Conservation (phyloP, 37 sponge, comb jelly and placozoan species). For the Hexactinellida sp. region DNA sequence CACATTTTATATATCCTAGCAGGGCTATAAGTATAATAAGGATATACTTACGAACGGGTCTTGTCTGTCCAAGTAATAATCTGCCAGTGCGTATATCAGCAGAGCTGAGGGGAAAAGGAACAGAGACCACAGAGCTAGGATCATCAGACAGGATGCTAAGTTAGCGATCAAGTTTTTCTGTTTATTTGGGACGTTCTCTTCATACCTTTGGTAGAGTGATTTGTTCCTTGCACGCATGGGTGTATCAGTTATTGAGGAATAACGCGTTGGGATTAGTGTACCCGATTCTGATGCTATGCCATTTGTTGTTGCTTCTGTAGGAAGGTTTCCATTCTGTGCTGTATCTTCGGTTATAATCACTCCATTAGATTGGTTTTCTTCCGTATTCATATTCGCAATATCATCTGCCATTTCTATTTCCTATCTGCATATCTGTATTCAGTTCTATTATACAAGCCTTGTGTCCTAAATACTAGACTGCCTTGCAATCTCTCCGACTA, state of each 20-base stretch:
- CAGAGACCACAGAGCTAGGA: background rate
- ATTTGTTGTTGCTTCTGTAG: background rate
- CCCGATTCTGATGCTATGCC: background rate
- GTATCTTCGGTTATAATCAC: too few relatives aligned
- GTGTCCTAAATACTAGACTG: too few relatives aligned
- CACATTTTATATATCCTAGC: too few relatives aligned
- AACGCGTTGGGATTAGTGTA: background rate
- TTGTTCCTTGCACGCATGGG: background rate
- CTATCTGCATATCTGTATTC: background rate
- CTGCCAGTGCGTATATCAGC: background rate
- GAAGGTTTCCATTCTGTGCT: too few relatives aligned
- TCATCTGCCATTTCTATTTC: background rate
- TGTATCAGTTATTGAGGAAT: background rate
- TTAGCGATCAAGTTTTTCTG: background rate
- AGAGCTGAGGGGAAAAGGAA: background rate
- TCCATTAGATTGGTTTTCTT: background rate
- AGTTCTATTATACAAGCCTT: too few relatives aligned
- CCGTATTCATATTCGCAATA: background rate
- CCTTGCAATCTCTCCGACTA: too few relatives aligned
- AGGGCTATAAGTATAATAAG: background rate
- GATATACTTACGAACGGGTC: background rate
- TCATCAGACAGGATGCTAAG: background rate
- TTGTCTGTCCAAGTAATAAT: background rate
- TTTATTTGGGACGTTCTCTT: background rate
- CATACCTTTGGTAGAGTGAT: background rate